phyloP scores from a whole-genome alignment of 2,113 vertebrate genomes.

The Spea multiplicata region DNA sequence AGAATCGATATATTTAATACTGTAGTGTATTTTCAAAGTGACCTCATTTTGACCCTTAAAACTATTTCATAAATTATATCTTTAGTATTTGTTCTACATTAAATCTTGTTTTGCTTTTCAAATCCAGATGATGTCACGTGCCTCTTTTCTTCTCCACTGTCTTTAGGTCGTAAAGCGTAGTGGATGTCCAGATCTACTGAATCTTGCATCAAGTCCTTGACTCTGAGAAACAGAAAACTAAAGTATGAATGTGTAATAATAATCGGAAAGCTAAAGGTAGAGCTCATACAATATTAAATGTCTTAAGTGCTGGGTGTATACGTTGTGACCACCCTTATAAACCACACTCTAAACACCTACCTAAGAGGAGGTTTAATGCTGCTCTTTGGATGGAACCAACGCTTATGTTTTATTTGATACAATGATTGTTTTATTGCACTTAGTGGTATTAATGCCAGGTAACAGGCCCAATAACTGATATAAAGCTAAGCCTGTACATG shows the following conservation, averaged over 20 bases:
- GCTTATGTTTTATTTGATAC: constrained; percentile 22
- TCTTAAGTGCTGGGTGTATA: constrained; percentile 34
- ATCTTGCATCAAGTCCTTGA: constrained; percentile 9
- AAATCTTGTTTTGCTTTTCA: not conserved
- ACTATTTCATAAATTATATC: constrained; percentile 20
- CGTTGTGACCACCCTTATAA: constrained; percentile 15
- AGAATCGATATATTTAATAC: not conserved
- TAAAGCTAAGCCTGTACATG: not conserved
- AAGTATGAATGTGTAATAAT: constrained; percentile 9
- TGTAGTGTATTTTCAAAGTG: constrained; percentile 37
- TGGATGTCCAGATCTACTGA: not conserved
- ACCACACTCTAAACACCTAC: constrained; percentile 24
- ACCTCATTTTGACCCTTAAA: constrained; percentile 57
- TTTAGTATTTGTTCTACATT: too few relatives aligned
- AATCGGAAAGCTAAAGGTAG: constrained; percentile 25
- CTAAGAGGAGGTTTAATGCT: constrained; percentile 28
- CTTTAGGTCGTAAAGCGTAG: not conserved
- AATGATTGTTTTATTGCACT: constrained; percentile 37
- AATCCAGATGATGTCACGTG: not conserved
- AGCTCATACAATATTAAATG: constrained; percentile 41
- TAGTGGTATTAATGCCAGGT: constrained; percentile 35
- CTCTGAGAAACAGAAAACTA: constrained; percentile 28
- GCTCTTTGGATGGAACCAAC: constrained; percentile 7
- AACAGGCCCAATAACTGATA: constrained; percentile 35
- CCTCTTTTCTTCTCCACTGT: too few relatives aligned